Evolutionary conservation across 2,888 invertebrate species (phyloP), one percentile per base, ranked within the genome.

Genomic region (Thalpophila matura): DNA sequence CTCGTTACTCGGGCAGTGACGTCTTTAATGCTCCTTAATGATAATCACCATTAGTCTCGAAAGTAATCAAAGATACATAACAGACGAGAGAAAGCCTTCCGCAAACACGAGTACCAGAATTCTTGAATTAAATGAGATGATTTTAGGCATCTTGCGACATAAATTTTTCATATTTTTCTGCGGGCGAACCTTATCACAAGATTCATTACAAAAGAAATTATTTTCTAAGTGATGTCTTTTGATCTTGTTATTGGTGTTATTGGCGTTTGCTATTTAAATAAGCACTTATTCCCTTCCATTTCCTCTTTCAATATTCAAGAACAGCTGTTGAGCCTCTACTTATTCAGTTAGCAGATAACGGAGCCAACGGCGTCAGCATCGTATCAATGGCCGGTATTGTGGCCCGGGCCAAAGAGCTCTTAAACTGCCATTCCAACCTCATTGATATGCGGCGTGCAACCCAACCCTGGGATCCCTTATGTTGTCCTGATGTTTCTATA

Each of bases 361-460:
- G 20, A 54, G 43, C 14, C 50, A 40, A 66, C 59, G 33, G 61
- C 60, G 71, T 78, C 66, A 72, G 72, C 67, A 46, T 46, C 51
- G 45, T 71, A 62, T 74, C 80, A 75, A 79, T 64, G 59, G 56
- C 31, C 55, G 69, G 67, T 70, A 79, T 80, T 83, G 84, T 80
- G 67, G 69, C 57, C 59, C 69, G 63, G 65, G 60, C 62, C 75
- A 56, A 57, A 83, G 82, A 56, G 65, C 67, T 61, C 62, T 74
- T 54, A 57, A 75, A 62, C 56, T 54, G 49, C 51, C 64, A 49
- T 66, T 67, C 46, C 40, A 65, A 56, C 60, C 78, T 85, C 85
- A 84, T 82, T 86, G 77, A 67, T 77, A 87, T 85, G 85, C 85
- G 68, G 79, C 63, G 57, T 61, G 76, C 74, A 65, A 74, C 67